These are phyloP conservation scores for Pomphorhynchus laevis DNA, from an alignment of 1,140 invertebrate species.

Conservation along the genomic window DNA sequence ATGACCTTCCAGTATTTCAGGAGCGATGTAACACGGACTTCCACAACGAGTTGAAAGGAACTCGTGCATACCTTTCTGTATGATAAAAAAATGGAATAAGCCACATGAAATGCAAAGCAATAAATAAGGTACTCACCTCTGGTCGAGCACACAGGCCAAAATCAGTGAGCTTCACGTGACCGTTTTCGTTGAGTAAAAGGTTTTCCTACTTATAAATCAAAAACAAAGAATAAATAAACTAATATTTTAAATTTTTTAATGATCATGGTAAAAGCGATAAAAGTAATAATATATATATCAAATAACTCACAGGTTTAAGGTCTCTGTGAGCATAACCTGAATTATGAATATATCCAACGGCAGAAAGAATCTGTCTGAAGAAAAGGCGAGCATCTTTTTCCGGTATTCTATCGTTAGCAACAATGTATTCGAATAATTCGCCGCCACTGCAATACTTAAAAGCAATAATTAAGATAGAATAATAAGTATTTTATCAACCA, in stretches of 20 bases:
- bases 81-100: conserved; percentile 7
- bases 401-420: conserved; percentile 30
- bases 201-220: conserved; percentile 30
- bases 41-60: conserved; percentile 38
- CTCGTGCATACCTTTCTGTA: conserved; percentile 27
- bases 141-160: conserved; percentile 54
- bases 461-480: conserved; percentile 7
- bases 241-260: neutral
- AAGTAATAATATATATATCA: neutral
- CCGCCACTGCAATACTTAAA: conserved; percentile 37
- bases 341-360: conserved; percentile 36
- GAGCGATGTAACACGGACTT: conserved; percentile 38
- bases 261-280: neutral
- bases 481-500: too few species aligned
- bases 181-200: conserved; percentile 35
- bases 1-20: conserved; percentile 26
- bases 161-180: conserved; percentile 45
- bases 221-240: conserved; percentile 4
- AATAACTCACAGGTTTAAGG: conserved; percentile 33
- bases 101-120: neutral
- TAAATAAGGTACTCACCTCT: conserved; percentile 15
- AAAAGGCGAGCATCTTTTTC: conserved; percentile 34
- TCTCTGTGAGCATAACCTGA: conserved; percentile 40
- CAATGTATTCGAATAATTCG: conserved; percentile 47
- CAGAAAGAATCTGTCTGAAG: conserved; percentile 38